Evolutionary conservation across 2,113 vertebrate species (phyloP).

Genomic region (Ranitomeya imitator): DNA sequence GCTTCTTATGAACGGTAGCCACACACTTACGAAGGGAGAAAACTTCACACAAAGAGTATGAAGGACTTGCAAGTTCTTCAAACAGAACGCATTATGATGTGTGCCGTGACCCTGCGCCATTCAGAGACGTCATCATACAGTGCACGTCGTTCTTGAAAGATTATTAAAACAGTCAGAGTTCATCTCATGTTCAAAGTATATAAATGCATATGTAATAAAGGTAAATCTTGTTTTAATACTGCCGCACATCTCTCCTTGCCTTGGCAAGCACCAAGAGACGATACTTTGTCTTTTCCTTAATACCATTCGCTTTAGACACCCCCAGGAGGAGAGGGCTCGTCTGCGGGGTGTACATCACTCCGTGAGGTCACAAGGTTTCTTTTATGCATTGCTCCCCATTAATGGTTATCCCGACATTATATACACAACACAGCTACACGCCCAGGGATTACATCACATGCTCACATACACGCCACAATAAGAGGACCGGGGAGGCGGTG

Average conservation of each 20-base stretch:
- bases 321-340: background rate
- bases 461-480: conserved; percentile 32
- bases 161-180: background rate
- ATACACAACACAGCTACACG: conserved; percentile 28
- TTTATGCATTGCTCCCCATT: background rate
- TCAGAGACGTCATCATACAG: background rate
- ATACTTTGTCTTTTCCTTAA: background rate
- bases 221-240: background rate
- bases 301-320: background rate
- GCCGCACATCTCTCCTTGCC: background rate
- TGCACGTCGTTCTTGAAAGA: background rate
- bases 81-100: conserved; percentile 1
- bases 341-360: background rate
- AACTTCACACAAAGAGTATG: background rate
- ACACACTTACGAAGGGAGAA: background rate
- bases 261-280: background rate
- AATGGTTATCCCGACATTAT: conserved; percentile 40
- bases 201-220: conserved; percentile 6
- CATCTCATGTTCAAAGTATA: background rate
- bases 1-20: background rate
- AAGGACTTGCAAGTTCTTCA: conserved; percentile 11
- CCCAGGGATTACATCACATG: conserved; percentile 9
- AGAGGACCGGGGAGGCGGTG: conserved; percentile 60
- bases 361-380: background rate
- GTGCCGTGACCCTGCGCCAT: background rate